phyloP scores from a whole-genome alignment of 35 echinoderm and acorn worm genomes.

The Lytechinus pictus region DNA sequence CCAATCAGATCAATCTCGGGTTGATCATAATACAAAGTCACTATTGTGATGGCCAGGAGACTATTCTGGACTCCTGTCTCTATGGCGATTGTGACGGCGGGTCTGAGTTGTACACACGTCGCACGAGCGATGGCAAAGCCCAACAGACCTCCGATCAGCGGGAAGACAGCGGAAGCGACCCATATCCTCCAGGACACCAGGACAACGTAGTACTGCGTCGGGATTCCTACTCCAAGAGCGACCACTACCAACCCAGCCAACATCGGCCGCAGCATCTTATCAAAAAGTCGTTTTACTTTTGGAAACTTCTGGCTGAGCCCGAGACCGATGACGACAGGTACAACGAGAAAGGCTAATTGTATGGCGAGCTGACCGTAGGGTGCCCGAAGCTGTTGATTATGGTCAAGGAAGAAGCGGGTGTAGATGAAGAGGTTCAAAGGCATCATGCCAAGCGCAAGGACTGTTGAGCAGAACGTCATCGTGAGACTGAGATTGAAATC shows the following conservation, averaged over 20 bases:
- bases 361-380: constrained; percentile 61
- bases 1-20: constrained; percentile 67
- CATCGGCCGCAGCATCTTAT: constrained; percentile 61
- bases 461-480: constrained; percentile 76
- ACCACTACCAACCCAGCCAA: constrained; percentile 48
- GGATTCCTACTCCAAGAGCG: constrained; percentile 41
- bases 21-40: constrained; percentile 62
- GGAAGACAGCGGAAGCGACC: constrained; percentile 35
- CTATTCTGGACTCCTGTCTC: constrained; percentile 80
- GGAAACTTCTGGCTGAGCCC: constrained; percentile 60
- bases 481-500: constrained; percentile 75
- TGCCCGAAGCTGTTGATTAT: constrained; percentile 50
- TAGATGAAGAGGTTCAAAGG: constrained; percentile 74
- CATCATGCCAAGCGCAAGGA: constrained; percentile 72
- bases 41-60: constrained; percentile 59
- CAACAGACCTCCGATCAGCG: constrained; percentile 57
- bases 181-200: constrained; percentile 45
- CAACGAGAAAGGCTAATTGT: constrained; percentile 58
- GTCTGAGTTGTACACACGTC: constrained; percentile 54
- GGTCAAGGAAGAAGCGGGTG: constrained; percentile 54
- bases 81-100: constrained; percentile 64
- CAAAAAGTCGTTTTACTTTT: constrained; percentile 44
- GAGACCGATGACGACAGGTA: constrained; percentile 67
- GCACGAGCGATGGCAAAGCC: constrained; percentile 59
- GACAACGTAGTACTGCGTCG: constrained; percentile 61